Percentiles rank a stretch among this genome's conserved stretches.
These are phyloP conservation scores for Drosophila barbarae DNA, from an alignment of 2,888 invertebrate species.

Conservation along the genomic window DNA sequence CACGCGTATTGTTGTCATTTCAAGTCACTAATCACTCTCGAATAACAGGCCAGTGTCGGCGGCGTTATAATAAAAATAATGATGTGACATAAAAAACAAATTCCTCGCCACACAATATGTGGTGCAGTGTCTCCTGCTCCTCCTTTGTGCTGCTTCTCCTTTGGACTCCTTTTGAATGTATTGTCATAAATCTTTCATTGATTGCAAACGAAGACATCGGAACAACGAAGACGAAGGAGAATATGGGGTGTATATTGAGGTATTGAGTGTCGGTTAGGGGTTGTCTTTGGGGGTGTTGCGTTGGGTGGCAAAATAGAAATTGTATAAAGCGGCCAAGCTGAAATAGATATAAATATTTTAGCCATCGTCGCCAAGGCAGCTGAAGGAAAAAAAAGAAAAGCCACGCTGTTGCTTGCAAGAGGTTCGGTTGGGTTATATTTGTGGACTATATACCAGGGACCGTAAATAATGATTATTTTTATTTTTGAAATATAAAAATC, in stretches of 20 bases:
- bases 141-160: neutral
- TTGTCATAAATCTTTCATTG: conserved; percentile 72
- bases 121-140: neutral
- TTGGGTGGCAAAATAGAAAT: conserved; percentile 45
- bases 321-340: conserved; percentile 59
- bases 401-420: conserved; percentile 33
- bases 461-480: too few relatives aligned
- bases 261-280: conserved; percentile 10
- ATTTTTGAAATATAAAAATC: too few relatives aligned
- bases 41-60: conserved; percentile 61
- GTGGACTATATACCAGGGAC: neutral
- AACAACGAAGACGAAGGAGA: conserved; percentile 55
- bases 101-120: conserved; percentile 28
- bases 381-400: neutral
- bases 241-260: neutral
- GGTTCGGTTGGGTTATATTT: neutral
- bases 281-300: neutral
- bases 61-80: conserved; percentile 72
- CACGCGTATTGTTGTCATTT: conserved; percentile 56
- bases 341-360: conserved; percentile 70
- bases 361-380: conserved; percentile 51
- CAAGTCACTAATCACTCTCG: conserved; percentile 69
- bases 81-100: conserved; percentile 69
- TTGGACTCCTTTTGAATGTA: conserved; percentile 18
- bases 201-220: conserved; percentile 72